These are phyloP conservation scores for Callocephalon fimbriatum DNA, from an alignment of 2,113 vertebrate species.

Conservation along the genomic window DNA sequence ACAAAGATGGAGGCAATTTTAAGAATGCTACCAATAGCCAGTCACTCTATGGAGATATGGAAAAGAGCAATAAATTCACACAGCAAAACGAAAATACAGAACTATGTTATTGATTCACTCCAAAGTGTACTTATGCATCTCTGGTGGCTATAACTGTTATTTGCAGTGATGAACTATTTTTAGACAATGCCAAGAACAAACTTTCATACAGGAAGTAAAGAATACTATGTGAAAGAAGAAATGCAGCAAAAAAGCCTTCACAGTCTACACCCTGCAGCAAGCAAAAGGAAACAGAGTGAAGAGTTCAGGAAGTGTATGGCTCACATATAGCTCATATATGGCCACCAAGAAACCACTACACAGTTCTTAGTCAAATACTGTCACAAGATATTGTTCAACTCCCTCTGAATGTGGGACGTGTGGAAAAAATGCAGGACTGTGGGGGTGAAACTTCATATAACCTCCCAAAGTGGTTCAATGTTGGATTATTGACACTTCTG, in stretches of 20 bases:
- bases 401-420: neutral
- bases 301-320: neutral
- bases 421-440: neutral
- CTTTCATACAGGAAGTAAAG: neutral
- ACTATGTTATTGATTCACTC: neutral
- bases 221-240: neutral
- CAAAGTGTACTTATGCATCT: conserved; percentile 51
- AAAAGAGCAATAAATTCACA: neutral
- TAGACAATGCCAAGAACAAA: conserved; percentile 16
- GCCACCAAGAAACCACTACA: neutral
- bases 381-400: neutral
- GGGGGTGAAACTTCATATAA: neutral
- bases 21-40: neutral
- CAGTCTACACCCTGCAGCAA: neutral
- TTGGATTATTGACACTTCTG: neutral
- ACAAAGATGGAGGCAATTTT: neutral
- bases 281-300: neutral
- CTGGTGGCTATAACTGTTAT: conserved; percentile 41
- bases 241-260: neutral
- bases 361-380: neutral
- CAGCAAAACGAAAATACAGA: conserved; percentile 29
- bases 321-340: neutral
- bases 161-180: conserved; percentile 41
- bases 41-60: neutral
- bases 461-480: fast-evolving